A percentile compares a stretch with the other conserved stretches of the same genome.
These are phyloP conservation scores for Diplodus sargus DNA, from an alignment of 2,797 vertebrate species.

Conservation along the genomic window DNA sequence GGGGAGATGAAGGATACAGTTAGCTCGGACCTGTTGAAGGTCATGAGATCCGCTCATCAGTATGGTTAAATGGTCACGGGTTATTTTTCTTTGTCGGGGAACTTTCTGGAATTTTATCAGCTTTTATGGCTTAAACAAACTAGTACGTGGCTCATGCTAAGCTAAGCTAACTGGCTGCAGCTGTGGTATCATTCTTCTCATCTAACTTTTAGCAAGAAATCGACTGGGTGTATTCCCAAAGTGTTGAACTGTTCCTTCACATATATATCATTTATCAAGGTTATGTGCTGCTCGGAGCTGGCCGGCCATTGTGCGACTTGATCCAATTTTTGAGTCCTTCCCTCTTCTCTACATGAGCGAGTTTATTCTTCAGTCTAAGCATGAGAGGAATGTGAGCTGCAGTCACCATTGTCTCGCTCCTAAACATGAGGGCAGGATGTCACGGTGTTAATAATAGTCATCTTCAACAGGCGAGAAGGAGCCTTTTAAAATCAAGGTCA, in stretches of 20 bases:
- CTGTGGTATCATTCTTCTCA: not conserved
- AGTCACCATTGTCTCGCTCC: slow-evolving; percentile 63
- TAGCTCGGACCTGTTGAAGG: not conserved
- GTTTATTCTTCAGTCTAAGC: slow-evolving; percentile 58
- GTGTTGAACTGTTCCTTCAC: not conserved
- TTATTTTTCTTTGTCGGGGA: too few relatives aligned
- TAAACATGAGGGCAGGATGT: slow-evolving; percentile 55
- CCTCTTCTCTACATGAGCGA: slow-evolving; percentile 16
- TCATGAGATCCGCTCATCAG: not conserved
- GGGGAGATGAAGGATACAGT: not conserved
- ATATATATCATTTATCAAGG: not conserved
- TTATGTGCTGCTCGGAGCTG: not conserved
- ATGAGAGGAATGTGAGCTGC: slow-evolving; percentile 74
- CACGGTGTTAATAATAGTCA: slow-evolving; percentile 66
- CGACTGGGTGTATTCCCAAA: not conserved
- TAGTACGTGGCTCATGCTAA: not conserved
- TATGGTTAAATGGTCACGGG: not conserved
- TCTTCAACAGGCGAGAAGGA: slow-evolving; percentile 35
- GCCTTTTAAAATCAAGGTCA: slow-evolving; percentile 27
- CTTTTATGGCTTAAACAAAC: not conserved
- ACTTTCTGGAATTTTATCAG: not conserved
- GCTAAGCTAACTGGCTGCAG: not conserved
- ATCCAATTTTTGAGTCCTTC: slow-evolving; percentile 8
- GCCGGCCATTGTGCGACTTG: not conserved
- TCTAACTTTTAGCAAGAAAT: not conserved